Evolutionary conservation across 2,797 vertebrate genomes (phyloP).

Genomic region (Bryconaethiops microstoma): DNA sequence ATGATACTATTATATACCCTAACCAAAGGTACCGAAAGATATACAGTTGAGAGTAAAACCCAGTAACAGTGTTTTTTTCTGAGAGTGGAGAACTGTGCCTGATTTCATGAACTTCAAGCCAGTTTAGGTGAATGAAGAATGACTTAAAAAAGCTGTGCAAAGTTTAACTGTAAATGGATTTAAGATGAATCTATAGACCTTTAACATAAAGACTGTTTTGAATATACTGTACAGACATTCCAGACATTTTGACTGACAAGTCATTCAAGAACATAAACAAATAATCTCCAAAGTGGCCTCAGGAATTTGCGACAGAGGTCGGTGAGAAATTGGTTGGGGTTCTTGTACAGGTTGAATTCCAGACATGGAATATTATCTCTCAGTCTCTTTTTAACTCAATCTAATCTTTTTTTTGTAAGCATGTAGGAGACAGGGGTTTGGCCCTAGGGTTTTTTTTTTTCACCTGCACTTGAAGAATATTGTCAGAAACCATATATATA

Average conservation of each 20-base stretch:
- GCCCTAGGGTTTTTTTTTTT: not conserved
- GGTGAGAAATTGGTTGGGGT: slow-evolving; percentile 40
- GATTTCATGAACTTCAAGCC: not conserved
- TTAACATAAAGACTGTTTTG: slow-evolving; percentile 38
- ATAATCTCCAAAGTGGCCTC: slow-evolving; percentile 45
- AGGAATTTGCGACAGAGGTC: slow-evolving; percentile 53
- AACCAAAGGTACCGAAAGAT: too few relatives aligned
- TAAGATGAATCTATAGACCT: slow-evolving; percentile 22
- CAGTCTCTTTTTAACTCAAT: slow-evolving; percentile 31
- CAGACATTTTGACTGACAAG: slow-evolving; percentile 45
- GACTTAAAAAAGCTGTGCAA: slow-evolving; percentile 19
- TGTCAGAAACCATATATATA: not conserved
- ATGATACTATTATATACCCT: too few relatives aligned
- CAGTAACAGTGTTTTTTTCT: not conserved
- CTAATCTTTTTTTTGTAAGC: slow-evolving; percentile 10
- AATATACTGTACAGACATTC: slow-evolving; percentile 36
- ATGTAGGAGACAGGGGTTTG: slow-evolving; percentile 18
- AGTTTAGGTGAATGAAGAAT: slow-evolving; percentile 1
- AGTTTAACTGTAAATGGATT: slow-evolving; percentile 21
- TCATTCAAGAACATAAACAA: slow-evolving; percentile 47
- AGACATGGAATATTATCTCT: slow-evolving; percentile 28
- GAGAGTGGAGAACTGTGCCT: not conserved
- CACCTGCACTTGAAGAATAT: not conserved
- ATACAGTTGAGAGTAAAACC: too few relatives aligned
- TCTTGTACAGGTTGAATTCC: slow-evolving; percentile 45